Base-by-base conservation (phyloP, 2,888 invertebrate species). In the Subacronicta megacephala region DNA sequence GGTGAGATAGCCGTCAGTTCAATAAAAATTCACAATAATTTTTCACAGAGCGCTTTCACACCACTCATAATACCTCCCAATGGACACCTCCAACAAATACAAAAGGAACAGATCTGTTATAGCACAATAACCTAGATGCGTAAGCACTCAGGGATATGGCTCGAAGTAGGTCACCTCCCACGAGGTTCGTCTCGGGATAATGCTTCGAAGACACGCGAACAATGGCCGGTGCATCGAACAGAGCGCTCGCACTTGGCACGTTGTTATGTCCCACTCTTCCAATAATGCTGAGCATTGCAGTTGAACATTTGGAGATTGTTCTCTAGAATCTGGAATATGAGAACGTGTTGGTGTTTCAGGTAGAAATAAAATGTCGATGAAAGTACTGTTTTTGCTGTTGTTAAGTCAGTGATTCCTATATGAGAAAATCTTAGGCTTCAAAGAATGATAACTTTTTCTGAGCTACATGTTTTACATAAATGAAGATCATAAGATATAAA, bases 61-160 rank as follows among this genome's bases (percentile, higher is more conserved):
- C 52, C 26, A 49, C 55, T 52, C 36, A 58, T 40, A 56, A 51
- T 53, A 44, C 35, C 13, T 51, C 61, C 53, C 62, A 23, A 53
- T 26, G 55, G 58, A 42, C 47, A 53, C 15, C 46, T 47, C 46
- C 51, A 51, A 63, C 50, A 62, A 67, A 75, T 62, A 65, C 63
- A 66, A 63, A 59, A 55, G 58, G 53, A 62, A 62, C 59, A 56
- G 66, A 67, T 70, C 63, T 65, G 60, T 70, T 62, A 77, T 81
- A 82, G 84, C 80, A 84, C 85, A 86, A 89, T 90, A 91, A 89
- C 89, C 90, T 88, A 88, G 86, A 90, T 87, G 89, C 88, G 89
- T 87, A 85, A 81, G 85, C 89, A 90, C 91, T 91, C 86, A 89
- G 83, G 86, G 86, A 87, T 88, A 89, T 88, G 83, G 83, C 73